Evolutionary conservation across 2,888 invertebrate genomes (phyloP).

Genomic region (Boloria euphrosyne): DNA sequence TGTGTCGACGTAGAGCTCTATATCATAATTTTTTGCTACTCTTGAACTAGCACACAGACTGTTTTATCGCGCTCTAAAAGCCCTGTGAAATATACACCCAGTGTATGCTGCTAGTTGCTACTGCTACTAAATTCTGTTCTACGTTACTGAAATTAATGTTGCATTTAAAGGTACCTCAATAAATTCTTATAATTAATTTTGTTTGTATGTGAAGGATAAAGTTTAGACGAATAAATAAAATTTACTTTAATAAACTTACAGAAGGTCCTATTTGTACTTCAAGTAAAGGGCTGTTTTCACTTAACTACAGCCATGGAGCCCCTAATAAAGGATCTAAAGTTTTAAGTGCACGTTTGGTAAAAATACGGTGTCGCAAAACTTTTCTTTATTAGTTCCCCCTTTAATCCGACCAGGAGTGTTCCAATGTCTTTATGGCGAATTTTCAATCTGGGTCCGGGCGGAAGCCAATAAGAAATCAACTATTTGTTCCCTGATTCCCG

Average conservation of each 20-base stretch:
- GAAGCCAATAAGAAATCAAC: slow-evolving; percentile 82
- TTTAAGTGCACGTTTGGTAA: slow-evolving; percentile 76
- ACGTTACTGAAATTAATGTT: background rate
- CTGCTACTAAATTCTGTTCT: background rate
- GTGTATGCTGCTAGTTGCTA: background rate
- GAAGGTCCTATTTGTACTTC: background rate
- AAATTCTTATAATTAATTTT: background rate
- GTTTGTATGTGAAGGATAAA: background rate
- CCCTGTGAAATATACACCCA: slow-evolving; percentile 17
- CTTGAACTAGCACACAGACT: slow-evolving; percentile 14
- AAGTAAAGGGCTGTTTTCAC: slow-evolving; percentile 48
- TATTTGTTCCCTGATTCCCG: slow-evolving; percentile 78
- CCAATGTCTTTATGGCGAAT: slow-evolving; percentile 82
- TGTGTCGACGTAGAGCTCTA: slow-evolving; percentile 48
- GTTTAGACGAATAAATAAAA: too few species aligned
- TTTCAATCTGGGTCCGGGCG: slow-evolving; percentile 80
- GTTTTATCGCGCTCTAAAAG: slow-evolving; percentile 29
- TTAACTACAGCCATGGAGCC: slow-evolving; percentile 67
- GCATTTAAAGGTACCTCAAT: background rate
- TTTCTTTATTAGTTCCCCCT: slow-evolving; percentile 82
- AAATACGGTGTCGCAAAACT: slow-evolving; percentile 82
- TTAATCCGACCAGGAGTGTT: slow-evolving; percentile 80
- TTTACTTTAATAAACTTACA: too few species aligned
- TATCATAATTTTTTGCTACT: slow-evolving; percentile 61
- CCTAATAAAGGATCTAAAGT: slow-evolving; percentile 74